Evolutionary conservation across 2,888 invertebrate species (phyloP), one percentile per base, ranked within the genome.

Genomic region (Osmoderma eremita): DNA sequence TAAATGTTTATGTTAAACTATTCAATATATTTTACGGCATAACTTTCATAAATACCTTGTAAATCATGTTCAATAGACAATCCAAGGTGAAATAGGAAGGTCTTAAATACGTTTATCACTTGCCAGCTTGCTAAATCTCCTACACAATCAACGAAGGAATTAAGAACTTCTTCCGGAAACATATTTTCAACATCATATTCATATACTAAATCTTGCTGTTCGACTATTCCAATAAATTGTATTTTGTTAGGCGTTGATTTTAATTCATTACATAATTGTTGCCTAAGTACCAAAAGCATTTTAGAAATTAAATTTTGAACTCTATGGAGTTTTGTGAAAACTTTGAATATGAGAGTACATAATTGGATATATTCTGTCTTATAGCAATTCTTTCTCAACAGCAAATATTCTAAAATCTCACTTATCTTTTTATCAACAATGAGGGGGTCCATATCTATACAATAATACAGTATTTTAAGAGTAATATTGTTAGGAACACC

Each of bases 291-390:
- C 6, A 71, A 73, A 42, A 80, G 74, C 69, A 81, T 72, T 74
- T 78, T 80, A 2, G 78, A 74, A 67, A 81, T 70, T 54, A 82
- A 77, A 74, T 77, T 79, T 70, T 79, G 79, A 41, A 79, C 67
- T 63, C 82, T 72, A 63, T 79, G 79, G 50, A 82, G 73, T 71
- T 80, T 82, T 4, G 74, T 72, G 71, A 78, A 81, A 22, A 79
- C 76, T 67, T 79, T 75, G 68, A 82, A 77, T 18, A 82, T 73
- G 13, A 72, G 70, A 45, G 76, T 67, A 38, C 81, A 58, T 12
- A 79, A 71, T 48, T 72, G 66, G 67, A 77, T 75, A 70, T 81
- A 80, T 30, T 71, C 67, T 18, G 54, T 42, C 10, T 67, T 42
- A 6, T 71, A 67, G 24, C 68, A 56, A 48, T 77, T 75, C 58